phyloP scores from a whole-genome alignment of 2,888 invertebrate species.

The Andrena praecox region DNA sequence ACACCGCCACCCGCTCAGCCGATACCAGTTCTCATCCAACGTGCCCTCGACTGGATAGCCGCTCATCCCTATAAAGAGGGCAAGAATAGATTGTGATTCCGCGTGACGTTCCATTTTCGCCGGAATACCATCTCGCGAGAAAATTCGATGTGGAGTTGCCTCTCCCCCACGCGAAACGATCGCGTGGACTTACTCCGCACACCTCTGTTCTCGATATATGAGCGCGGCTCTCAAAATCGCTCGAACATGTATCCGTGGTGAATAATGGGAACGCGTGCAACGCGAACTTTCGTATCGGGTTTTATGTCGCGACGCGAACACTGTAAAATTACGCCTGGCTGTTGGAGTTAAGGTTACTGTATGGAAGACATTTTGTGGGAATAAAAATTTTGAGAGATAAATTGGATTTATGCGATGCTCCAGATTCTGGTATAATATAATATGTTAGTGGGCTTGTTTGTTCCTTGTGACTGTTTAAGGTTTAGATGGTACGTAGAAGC shows the following conservation, averaged over 20 bases:
- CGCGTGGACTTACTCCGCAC: not conserved
- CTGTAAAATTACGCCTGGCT: not conserved
- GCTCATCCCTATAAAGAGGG: constrained; percentile 78
- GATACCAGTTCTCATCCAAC: constrained; percentile 81
- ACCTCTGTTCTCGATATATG: not conserved
- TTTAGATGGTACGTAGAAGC: too few species aligned
- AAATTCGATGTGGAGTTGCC: not conserved
- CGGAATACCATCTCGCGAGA: not conserved
- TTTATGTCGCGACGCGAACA: not conserved
- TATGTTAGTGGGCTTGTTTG: too few species aligned
- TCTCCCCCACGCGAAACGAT: not conserved
- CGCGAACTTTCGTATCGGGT: not conserved
- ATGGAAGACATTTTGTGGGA: too few species aligned
- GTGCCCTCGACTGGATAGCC: constrained; percentile 80
- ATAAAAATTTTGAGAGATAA: not conserved
- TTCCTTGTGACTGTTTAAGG: too few species aligned
- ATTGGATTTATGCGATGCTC: too few species aligned
- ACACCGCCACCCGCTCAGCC: constrained; percentile 82
- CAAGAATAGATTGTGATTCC: constrained; percentile 61
- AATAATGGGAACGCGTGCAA: not conserved
- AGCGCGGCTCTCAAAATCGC: not conserved
- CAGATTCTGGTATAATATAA: too few species aligned
- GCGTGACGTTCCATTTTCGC: not conserved
- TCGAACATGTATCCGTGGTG: not conserved
- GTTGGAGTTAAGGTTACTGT: not conserved